These are phyloP conservation scores for Columba livia DNA, from an alignment of 2,113 vertebrate genomes.

Conservation along the genomic window DNA sequence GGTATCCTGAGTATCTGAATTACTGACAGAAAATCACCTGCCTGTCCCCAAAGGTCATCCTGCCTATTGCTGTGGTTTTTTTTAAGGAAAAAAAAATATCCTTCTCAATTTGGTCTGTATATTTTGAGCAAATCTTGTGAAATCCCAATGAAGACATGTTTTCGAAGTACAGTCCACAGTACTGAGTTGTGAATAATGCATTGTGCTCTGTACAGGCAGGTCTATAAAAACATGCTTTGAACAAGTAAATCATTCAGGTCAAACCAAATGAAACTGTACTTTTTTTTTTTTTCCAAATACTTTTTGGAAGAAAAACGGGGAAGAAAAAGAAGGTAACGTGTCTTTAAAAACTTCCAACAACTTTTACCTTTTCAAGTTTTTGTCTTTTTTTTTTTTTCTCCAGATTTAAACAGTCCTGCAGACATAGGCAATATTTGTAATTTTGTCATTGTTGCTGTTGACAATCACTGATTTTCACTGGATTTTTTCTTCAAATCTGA, in stretches of 20 bases:
- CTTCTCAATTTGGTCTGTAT: background rate
- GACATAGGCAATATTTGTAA: background rate
- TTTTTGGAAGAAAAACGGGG: background rate
- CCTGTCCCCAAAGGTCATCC: background rate
- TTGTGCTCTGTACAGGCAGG: background rate
- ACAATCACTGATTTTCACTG: background rate
- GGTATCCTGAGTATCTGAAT: background rate
- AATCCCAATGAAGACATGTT: background rate
- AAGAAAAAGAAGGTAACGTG: background rate
- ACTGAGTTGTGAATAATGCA: background rate
- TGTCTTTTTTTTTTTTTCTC: fast-evolving
- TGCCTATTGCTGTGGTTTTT: background rate
- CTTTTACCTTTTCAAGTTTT: background rate
- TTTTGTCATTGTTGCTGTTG: background rate
- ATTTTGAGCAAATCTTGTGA: background rate
- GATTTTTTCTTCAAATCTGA: background rate
- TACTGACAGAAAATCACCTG: background rate
- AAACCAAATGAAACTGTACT: background rate
- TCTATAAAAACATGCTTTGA: background rate
- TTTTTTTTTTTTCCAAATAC: background rate
- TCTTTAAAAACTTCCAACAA: background rate
- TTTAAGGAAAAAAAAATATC: background rate
- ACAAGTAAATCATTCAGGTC: background rate
- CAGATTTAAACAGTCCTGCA: background rate
- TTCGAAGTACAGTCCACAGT: background rate